Conservation (phyloP, 1,140 invertebrate genomes). For the Leptinotarsa texana region DNA sequence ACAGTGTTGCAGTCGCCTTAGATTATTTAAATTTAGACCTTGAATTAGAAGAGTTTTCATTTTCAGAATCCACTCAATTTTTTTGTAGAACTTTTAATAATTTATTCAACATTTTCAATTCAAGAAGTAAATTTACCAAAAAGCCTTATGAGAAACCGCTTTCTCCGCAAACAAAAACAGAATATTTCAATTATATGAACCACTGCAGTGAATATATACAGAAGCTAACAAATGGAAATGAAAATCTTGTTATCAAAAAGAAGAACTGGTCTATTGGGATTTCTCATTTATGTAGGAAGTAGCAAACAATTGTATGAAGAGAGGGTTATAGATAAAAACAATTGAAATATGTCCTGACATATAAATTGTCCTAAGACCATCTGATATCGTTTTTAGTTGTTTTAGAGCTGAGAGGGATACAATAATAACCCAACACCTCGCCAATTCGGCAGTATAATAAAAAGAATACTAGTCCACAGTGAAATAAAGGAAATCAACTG, state of each 20-base stretch:
- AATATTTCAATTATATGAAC: background rate
- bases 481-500: no score
- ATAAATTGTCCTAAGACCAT: no score
- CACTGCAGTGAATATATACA: background rate
- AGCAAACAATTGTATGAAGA: conserved; percentile 26
- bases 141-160: background rate
- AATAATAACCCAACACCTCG: no score
- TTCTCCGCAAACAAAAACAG: background rate
- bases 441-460: no score
- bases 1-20: background rate
- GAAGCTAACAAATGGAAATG: background rate
- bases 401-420: no score
- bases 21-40: background rate
- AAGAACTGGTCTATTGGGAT: background rate
- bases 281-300: background rate
- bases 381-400: no score
- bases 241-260: background rate
- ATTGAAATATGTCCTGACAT: background rate
- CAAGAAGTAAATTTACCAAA: background rate
- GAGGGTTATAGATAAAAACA: conserved; percentile 31
- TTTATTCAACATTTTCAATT: background rate
- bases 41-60: background rate
- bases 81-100: background rate
- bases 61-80: background rate
- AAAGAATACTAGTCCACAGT: no score